Evolutionary conservation across 2,113 vertebrate genomes (phyloP).

Genomic region (Melierax canorus): DNA sequence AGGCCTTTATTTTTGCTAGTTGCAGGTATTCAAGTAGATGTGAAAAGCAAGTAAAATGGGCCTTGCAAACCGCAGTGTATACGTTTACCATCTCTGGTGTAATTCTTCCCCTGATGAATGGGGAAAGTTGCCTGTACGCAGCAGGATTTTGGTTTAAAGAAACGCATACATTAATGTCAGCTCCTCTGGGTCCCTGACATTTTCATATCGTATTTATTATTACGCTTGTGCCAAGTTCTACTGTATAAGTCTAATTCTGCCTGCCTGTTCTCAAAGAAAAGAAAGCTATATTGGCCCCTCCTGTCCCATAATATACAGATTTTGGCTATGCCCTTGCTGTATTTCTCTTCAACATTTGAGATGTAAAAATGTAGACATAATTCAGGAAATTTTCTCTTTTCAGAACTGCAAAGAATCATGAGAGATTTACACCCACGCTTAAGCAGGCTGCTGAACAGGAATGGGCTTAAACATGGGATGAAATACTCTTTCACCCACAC

Average conservation of each 20-base stretch:
- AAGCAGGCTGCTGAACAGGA: not conserved
- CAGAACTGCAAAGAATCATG: not conserved
- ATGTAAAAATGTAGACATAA: constrained; percentile 9
- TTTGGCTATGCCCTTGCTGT: constrained; percentile 5
- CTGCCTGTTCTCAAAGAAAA: constrained; percentile 4
- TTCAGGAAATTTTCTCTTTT: constrained; percentile 4
- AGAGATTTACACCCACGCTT: constrained; percentile 5
- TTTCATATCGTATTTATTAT: constrained; percentile 37
- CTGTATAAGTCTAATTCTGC: constrained; percentile 9
- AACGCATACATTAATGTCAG: not conserved
- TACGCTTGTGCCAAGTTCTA: constrained; percentile 28
- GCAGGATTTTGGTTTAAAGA: constrained; percentile 35
- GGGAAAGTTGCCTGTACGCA: not conserved
- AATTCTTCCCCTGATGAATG: not conserved
- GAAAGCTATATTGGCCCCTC: constrained; percentile 3
- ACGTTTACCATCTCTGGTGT: not conserved
- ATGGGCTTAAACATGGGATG: not conserved
- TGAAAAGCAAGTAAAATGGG: not conserved
- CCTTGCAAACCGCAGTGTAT: not conserved
- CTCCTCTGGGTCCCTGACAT: not conserved
- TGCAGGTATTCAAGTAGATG: not conserved
- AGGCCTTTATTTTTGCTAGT: not conserved
- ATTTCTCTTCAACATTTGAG: constrained; percentile 7
- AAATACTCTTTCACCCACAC: not conserved
- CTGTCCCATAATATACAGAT: not conserved